Evolutionary conservation across 2,113 vertebrate species (phyloP).

Genomic region (Anguilla japonica): DNA sequence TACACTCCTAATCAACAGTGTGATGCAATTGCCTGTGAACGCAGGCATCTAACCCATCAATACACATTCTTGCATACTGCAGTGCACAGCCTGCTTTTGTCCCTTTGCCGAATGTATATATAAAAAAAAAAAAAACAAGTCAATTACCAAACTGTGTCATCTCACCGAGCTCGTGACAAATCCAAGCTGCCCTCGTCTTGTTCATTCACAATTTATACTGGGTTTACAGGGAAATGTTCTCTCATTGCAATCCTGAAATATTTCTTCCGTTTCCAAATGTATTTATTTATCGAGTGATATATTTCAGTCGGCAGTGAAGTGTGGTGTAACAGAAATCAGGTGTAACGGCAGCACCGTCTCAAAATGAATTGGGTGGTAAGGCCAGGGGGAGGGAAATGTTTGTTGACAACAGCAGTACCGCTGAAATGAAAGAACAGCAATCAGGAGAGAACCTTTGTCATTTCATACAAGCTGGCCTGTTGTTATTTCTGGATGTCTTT

Average conservation of each 20-base stretch:
- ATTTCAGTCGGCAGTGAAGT: neutral
- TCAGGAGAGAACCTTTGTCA: neutral
- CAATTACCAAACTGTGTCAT: too few relatives aligned
- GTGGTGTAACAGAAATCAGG: neutral
- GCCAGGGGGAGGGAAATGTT: neutral
- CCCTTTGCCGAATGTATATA: neutral
- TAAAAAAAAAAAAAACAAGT: neutral
- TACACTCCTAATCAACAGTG: slow-evolving; percentile 8
- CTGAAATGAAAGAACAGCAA: neutral
- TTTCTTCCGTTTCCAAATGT: too few relatives aligned
- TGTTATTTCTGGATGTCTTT: neutral
- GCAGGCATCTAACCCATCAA: neutral
- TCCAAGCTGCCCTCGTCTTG: too few relatives aligned
- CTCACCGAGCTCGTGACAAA: too few relatives aligned
- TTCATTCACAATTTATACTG: too few relatives aligned
- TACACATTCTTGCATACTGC: neutral
- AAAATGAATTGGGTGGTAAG: too few relatives aligned
- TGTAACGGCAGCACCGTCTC: too few relatives aligned
- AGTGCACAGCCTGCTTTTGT: neutral
- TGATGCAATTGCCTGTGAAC: slow-evolving; percentile 8
- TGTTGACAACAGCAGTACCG: neutral
- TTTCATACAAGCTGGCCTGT: neutral
- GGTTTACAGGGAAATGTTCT: too few relatives aligned
- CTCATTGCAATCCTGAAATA: too few relatives aligned
- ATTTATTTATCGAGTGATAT: too few relatives aligned